Base-by-base conservation (phyloP, 2,113 vertebrate species). In the Passer montanus region DNA sequence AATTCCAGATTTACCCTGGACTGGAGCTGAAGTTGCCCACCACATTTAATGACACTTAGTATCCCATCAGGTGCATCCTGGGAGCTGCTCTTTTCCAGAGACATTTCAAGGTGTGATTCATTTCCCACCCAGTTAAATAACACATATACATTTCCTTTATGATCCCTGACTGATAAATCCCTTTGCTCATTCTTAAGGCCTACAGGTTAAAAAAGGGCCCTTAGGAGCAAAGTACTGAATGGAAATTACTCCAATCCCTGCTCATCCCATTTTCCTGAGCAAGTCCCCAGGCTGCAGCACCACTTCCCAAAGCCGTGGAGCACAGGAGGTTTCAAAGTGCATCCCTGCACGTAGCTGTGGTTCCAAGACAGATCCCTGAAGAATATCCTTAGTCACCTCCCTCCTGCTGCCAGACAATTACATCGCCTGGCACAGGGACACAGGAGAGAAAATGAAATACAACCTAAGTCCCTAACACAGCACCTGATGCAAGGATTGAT, bases 361-460 rank as follows among this genome's bases (percentile, higher is more conserved):
- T 72, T 91, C 63, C 72, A 69, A 80, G 39, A 56, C 20, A 90
- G 26, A 86, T 63, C 64, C 43, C 64, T 59, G 35, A 90, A 89
- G 52, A 90, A 95, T 8, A 88, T 55, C 73, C 95, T 96, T 81
- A 90, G 80, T 90, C 90, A 92, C 90, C 23, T 80, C 76, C 56
- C 72, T 92, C 72, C 84, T 67, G 73, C 75, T 80, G 90, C 91
- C 91, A 94, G 68, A 63, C 72, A 94, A 58, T 73, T 43, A 89
- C 50, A 76, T 46, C 21, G 74, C 47, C 64, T 87, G 90, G 92
- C 78, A 90, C 43, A 9, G 80, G 26, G n/a, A 49, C 47, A 79
- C 26, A 5, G 50, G 31, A 78, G 41, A 55, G n/a, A 76, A 79
- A 89, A 80, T 77, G 35, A 59, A 88, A 66, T 63, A n/a, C 1